Evolutionary conservation across 1,140 invertebrate species (phyloP).

Genomic region (Teleogryllus occipitalis): DNA sequence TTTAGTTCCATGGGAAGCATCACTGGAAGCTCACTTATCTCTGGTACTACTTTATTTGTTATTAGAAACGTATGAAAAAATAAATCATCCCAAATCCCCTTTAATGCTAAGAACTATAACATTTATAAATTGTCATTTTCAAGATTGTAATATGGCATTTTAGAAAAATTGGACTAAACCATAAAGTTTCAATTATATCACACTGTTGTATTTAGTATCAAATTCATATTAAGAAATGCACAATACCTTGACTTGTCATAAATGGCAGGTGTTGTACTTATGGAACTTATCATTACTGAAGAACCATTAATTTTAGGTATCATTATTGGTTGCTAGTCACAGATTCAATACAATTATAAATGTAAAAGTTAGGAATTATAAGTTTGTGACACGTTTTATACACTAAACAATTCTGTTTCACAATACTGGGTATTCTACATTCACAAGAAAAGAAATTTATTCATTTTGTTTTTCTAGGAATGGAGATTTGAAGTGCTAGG

Average conservation of each 20-base stretch:
- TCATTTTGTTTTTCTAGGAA: constrained; percentile 37
- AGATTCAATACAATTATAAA: neutral
- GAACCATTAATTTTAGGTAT: neutral
- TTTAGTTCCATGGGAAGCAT: constrained; percentile 57
- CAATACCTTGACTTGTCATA: neutral
- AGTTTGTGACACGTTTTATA: neutral
- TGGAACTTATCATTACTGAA: neutral
- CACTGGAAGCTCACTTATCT: constrained; percentile 38
- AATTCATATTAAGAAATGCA: too few relatives aligned
- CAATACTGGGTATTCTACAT: neutral
- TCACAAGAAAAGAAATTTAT: neutral
- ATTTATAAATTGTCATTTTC: neutral
- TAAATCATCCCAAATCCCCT: neutral
- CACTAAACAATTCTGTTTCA: neutral
- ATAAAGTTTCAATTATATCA: too few relatives aligned
- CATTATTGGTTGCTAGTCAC: neutral
- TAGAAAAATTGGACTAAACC: neutral
- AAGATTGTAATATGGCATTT: neutral
- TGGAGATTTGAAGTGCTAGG: constrained; percentile 46
- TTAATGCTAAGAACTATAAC: neutral
- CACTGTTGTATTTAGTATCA: too few relatives aligned
- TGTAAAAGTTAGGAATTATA: neutral
- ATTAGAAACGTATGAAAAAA: neutral
- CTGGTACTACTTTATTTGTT: constrained; percentile 35
- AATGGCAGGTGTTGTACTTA: neutral